Base-by-base conservation (phyloP, 1,140 invertebrate genomes). In the Conus ventricosus region DNA sequence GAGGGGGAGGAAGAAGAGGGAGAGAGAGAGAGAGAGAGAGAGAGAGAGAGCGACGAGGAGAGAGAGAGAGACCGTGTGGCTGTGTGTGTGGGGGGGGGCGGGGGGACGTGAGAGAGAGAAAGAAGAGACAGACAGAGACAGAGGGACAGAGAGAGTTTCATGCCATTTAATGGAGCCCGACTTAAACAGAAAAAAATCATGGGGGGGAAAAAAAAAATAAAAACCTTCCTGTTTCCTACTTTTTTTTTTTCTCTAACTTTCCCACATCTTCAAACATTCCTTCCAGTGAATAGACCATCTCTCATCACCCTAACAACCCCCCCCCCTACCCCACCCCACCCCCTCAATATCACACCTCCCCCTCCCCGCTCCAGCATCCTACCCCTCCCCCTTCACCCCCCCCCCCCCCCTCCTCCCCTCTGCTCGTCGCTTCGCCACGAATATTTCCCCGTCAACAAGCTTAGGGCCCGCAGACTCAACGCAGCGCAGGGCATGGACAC, bases 91-190 rank as follows among this genome's bases (percentile, higher is more conserved):
- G n/a, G n/a, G n/a, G n/a, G n/a, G n/a, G n/a, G n/a, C n/a, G n/a
- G n/a, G n/a, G n/a, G n/a, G n/a, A n/a, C n/a, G n/a, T n/a, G 71
- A 76, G 71, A 76, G 71, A 76, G 71, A 76, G 71, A 76, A 23
- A 76, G 71, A n/a, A 76, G 71, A 76, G 71, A 76, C 4, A 76
- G 71, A 76, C 1, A 76, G 71, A 76, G n/a, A 76, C 71, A 76
- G n/a, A n/a, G 71, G 23, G 71, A 76, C 71, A 76, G n/a, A 76
- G 71, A 76, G 17, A 39, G 39, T 39, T 39, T 39, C 39, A 0
- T 3, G 39, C 39, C 39, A 39, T 39, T 39, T 39, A 1, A 3
- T 39, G 39, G 39, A 39, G 39, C 39, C 3, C 0, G 39, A 39
- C 39, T 0, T 39, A 39, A 39, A 39, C 39, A 39, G 3, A 76